Percentiles rank a stretch among this genome's conserved stretches.
These are phyloP conservation scores for Anorthoa munda DNA, from an alignment of 2,888 invertebrate species.

Conservation along the genomic window DNA sequence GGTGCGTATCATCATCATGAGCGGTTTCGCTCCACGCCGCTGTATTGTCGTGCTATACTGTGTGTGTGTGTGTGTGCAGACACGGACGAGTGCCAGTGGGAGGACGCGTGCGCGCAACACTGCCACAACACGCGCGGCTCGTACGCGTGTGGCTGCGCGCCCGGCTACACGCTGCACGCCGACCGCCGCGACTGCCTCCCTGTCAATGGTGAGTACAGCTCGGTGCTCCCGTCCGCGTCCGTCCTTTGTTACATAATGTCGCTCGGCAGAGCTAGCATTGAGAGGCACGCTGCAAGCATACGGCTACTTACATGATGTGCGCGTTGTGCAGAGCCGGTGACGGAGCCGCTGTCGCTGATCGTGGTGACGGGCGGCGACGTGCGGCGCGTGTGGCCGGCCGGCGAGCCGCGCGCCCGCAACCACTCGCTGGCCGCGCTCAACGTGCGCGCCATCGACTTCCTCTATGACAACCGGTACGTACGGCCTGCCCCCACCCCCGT, in stretches of 20 bases:
- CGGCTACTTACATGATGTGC: background rate
- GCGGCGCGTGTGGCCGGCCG: constrained; percentile 88
- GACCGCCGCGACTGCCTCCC: constrained; percentile 92
- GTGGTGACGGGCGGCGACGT: constrained; percentile 93
- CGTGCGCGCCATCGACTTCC: constrained; percentile 85
- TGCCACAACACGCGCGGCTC: constrained; percentile 93
- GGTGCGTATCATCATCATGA: constrained; percentile 72
- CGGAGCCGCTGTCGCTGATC: constrained; percentile 92
- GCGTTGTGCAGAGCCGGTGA: constrained; percentile 91
- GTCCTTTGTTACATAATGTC: too few relatives aligned
- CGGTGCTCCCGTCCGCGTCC: too few relatives aligned
- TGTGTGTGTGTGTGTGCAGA: constrained; percentile 85
- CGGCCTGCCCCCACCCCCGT: background rate
- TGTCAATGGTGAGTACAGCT: constrained; percentile 91
- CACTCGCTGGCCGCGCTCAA: constrained; percentile 79
- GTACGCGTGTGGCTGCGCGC: constrained; percentile 93
- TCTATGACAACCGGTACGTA: constrained; percentile 81
- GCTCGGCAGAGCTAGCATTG: too few relatives aligned
- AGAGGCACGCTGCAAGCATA: too few relatives aligned
- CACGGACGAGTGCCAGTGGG: constrained; percentile 94
- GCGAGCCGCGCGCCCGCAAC: constrained; percentile 51
- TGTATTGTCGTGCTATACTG: constrained; percentile 3
- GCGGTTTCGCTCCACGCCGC: background rate
- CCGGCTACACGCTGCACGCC: constrained; percentile 91
- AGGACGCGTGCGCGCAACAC: constrained; percentile 94